Conservation (phyloP, 2,113 vertebrate species). For the Gobius niger region DNA sequence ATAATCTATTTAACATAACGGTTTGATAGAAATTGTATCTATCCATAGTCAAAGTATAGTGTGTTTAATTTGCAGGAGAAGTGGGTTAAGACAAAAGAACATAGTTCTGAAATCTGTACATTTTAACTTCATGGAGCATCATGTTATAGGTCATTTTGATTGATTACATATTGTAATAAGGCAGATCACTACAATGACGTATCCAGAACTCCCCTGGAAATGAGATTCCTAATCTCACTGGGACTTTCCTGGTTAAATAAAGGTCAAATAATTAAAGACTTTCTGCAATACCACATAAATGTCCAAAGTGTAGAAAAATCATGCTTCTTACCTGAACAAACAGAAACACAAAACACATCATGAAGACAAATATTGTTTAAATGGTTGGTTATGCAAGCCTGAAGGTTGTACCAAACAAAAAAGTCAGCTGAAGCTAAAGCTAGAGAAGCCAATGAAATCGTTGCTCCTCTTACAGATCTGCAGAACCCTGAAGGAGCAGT, state of each 20-base stretch:
- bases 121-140: not conserved
- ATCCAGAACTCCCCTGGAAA: too few species aligned
- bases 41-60: not conserved
- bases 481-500: slow-evolving; percentile 48
- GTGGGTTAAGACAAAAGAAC: not conserved
- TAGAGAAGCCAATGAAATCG: slow-evolving; percentile 40
- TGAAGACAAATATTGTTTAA: too few species aligned
- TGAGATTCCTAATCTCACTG: too few species aligned
- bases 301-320: not conserved
- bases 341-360: too few species aligned
- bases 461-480: slow-evolving; percentile 50
- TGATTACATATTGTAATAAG: too few species aligned
- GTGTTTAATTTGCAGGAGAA: not conserved
- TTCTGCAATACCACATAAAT: not conserved
- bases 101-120: not conserved
- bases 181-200: too few species aligned
- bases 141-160: not conserved
- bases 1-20: too few species aligned
- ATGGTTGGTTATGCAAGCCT: not conserved
- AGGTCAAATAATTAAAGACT: not conserved
- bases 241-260: too few species aligned
- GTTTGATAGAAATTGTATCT: too few species aligned
- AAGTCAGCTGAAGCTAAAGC: slow-evolving; percentile 24
- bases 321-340: not conserved
- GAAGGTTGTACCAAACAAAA: not conserved